A percentile compares a stretch with the other conserved stretches of the same genome.
Evolutionary conservation across 1,140 invertebrate genomes (phyloP).

Genomic region (Drosophila sucinea): DNA sequence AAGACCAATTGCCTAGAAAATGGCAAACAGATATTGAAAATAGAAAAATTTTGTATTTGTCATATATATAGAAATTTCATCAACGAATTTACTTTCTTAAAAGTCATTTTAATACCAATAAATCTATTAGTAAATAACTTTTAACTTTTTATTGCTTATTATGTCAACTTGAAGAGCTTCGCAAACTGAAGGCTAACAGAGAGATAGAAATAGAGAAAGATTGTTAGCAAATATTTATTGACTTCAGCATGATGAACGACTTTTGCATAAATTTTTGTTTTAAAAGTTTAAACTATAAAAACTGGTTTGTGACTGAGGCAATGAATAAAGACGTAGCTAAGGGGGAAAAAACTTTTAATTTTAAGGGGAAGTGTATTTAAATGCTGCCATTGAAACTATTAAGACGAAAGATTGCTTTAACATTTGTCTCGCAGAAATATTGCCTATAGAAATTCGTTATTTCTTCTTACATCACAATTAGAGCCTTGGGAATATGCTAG

Average conservation of each 20-base stretch:
- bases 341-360: neutral
- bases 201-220: neutral
- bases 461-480: too few relatives aligned
- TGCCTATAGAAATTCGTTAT: too few relatives aligned
- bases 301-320: neutral
- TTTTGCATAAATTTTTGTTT: slow-evolving; percentile 4
- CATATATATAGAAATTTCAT: too few relatives aligned
- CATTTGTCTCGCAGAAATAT: too few relatives aligned
- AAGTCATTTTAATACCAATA: too few relatives aligned
- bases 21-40: neutral
- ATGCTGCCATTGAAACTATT: too few relatives aligned
- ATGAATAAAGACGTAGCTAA: neutral
- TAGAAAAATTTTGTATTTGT: too few relatives aligned
- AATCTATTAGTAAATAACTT: neutral
- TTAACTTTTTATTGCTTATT: neutral
- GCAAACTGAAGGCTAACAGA: neutral
- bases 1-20: neutral
- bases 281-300: neutral
- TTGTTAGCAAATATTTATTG: slow-evolving; percentile 3
- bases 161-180: neutral
- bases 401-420: too few relatives aligned
- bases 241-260: neutral
- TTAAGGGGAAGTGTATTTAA: too few relatives aligned
- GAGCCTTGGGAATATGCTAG: too few relatives aligned
- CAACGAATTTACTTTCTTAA: too few relatives aligned